Evolutionary conservation across 2,113 vertebrate genomes (phyloP).

Genomic region (Gavia stellata): DNA sequence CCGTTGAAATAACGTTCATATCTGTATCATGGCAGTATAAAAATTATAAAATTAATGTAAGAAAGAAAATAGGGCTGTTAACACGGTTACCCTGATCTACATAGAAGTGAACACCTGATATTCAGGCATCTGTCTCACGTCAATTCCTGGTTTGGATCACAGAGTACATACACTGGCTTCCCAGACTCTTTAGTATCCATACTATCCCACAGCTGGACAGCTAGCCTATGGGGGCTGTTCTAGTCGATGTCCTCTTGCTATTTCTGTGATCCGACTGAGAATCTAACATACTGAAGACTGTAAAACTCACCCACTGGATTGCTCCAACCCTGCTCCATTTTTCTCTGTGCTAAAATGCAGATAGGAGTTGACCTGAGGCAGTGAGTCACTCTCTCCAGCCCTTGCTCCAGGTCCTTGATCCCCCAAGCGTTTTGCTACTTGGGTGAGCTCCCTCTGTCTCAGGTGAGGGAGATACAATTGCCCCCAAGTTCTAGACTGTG

Average conservation of each 20-base stretch:
- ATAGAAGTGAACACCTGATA: background rate
- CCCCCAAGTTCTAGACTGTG: background rate
- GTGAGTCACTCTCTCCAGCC: background rate
- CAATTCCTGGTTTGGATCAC: background rate
- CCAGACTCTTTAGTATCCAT: background rate
- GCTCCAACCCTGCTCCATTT: background rate
- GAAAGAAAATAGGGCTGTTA: background rate
- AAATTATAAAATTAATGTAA: background rate
- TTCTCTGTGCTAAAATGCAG: background rate
- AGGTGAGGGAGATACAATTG: background rate
- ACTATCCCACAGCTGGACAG: background rate
- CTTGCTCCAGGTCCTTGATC: background rate
- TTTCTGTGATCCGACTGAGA: background rate
- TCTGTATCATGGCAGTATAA: background rate
- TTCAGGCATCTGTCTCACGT: background rate
- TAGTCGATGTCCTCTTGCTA: background rate
- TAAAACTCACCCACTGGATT: background rate
- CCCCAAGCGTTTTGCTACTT: background rate
- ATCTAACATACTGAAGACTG: background rate
- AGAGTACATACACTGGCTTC: background rate
- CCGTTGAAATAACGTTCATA: accelerated
- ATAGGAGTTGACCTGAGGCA: background rate
- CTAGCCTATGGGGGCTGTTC: background rate
- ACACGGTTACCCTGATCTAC: background rate
- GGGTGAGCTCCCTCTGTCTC: background rate